These are phyloP conservation scores for Muscidifurax raptorellus DNA, from an alignment of 1,140 invertebrate species.

Conservation along the genomic window DNA sequence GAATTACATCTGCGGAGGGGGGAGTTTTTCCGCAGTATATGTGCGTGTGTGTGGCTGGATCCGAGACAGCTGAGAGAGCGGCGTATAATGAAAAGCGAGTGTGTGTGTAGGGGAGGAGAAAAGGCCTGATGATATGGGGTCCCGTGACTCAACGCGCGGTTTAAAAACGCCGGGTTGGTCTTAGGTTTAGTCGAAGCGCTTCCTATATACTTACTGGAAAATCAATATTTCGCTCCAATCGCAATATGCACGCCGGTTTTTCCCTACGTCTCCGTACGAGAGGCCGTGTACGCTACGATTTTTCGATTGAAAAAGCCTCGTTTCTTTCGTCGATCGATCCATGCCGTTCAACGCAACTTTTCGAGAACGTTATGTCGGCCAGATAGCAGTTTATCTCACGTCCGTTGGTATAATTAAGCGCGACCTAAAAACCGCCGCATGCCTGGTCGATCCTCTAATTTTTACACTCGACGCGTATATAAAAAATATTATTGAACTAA, in stretches of 20 bases:
- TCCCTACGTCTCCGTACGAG: neutral
- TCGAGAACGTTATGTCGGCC: neutral
- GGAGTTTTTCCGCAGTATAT: neutral
- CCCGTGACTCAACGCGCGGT: slow-evolving; percentile 36
- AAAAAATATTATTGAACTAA: too few species aligned
- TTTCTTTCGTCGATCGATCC: too few species aligned
- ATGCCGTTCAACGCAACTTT: neutral
- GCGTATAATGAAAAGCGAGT: neutral
- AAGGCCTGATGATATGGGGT: slow-evolving; percentile 19
- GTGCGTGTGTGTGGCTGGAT: slow-evolving; percentile 21
- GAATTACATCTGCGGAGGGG: neutral
- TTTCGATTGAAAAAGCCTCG: neutral
- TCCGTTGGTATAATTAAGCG: neutral
- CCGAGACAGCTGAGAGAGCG: slow-evolving; percentile 47
- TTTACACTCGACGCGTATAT: neutral
- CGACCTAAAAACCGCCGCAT: neutral
- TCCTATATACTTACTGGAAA: slow-evolving; percentile 20
- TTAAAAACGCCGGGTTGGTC: slow-evolving; percentile 40
- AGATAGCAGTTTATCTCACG: neutral
- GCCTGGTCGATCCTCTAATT: neutral
- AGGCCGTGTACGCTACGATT: neutral
- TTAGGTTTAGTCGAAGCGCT: slow-evolving; percentile 36
- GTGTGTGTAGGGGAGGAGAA: neutral
- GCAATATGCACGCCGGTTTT: slow-evolving; percentile 8
- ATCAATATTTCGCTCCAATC: slow-evolving; percentile 45